Evolutionary conservation across 2,797 vertebrate genomes (phyloP).

Genomic region (Tinamus major): DNA sequence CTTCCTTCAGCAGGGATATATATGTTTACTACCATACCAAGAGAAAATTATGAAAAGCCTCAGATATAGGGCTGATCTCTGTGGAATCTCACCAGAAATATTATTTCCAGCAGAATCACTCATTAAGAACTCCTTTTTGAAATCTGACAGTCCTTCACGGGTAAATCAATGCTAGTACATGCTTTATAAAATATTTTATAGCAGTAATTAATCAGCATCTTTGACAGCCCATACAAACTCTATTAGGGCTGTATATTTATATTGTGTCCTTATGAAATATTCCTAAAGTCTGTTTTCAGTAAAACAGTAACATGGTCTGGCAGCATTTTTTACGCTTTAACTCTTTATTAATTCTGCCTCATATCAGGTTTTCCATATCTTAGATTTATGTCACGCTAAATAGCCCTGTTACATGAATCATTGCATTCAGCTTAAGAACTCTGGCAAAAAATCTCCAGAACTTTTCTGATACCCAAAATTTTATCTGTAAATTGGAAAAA

Average conservation of each 20-base stretch:
- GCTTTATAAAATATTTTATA: slow-evolving; percentile 9
- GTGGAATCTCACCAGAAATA: neutral
- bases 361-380: neutral
- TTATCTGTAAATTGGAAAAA: neutral
- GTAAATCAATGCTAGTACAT: slow-evolving; percentile 20
- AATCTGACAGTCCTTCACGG: neutral
- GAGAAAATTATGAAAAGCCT: neutral
- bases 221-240: neutral
- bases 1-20: neutral
- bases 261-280: neutral
- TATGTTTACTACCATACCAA: neutral
- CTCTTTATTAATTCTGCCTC: neutral
- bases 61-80: neutral
- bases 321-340: neutral
- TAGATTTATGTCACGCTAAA: neutral
- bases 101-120: neutral
- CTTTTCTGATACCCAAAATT: neutral
- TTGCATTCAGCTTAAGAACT: neutral
- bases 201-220: slow-evolving; percentile 33
- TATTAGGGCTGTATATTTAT: neutral
- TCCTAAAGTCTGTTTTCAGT: neutral
- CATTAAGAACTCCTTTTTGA: neutral
- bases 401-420: neutral
- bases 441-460: neutral
- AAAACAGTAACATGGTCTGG: neutral